Evolutionary conservation across 2,797 vertebrate species (phyloP).

Genomic region (Rhincodon typus): DNA sequence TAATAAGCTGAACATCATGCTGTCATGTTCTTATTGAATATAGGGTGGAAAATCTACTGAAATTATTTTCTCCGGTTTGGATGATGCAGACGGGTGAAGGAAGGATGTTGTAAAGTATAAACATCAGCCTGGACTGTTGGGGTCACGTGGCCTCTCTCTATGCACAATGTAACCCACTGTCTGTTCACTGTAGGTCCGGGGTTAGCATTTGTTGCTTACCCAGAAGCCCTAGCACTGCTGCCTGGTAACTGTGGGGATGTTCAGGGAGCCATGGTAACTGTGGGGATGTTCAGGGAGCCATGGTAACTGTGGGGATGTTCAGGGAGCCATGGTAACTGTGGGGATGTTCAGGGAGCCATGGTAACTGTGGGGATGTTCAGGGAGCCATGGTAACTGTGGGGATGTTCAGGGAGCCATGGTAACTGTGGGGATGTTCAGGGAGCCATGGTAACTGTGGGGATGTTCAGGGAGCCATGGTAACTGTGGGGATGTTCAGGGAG

Average conservation of each 20-base stretch:
- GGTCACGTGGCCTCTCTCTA: neutral
- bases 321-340: neutral
- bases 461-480: neutral
- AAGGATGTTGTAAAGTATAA: neutral
- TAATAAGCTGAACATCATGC: too few species aligned
- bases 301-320: neutral
- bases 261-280: neutral
- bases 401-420: neutral
- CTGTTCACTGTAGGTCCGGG: conserved; percentile 61
- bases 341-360: neutral
- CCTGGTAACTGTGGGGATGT: conserved; percentile 49
- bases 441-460: neutral
- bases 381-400: neutral
- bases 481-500: neutral
- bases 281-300: neutral
- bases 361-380: neutral
- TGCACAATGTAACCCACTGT: neutral
- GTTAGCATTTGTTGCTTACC: conserved; percentile 74
- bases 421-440: neutral
- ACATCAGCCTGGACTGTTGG: neutral
- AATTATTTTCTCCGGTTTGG: neutral
- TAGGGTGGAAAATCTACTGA: neutral
- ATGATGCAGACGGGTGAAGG: neutral
- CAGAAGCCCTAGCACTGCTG: conserved; percentile 73
- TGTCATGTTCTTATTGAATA: too few species aligned